A percentile compares a stretch with the other conserved stretches of the same genome.
Evolutionary conservation across 2,888 invertebrate species (phyloP).

Genomic region (Pseudeuparius sepicola): DNA sequence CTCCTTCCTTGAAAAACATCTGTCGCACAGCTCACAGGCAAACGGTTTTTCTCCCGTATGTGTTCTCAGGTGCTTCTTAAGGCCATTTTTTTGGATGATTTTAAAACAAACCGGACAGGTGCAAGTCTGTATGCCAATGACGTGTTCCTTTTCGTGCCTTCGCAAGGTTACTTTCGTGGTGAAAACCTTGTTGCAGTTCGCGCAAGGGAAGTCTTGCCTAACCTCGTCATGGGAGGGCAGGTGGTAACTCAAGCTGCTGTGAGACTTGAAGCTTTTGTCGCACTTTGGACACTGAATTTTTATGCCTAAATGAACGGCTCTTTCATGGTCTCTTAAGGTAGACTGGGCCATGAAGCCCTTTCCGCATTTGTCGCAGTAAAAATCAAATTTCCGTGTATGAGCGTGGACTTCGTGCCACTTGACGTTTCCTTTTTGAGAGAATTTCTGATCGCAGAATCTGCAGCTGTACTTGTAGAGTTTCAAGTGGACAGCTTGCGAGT

Average conservation of each 20-base stretch:
- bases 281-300: constrained; percentile 18
- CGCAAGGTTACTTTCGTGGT: constrained; percentile 12
- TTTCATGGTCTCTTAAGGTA: constrained; percentile 19
- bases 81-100: constrained; percentile 4
- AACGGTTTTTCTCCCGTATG: constrained; percentile 30
- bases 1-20: constrained; percentile 34
- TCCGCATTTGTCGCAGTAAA: constrained; percentile 22
- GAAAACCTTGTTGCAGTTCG: constrained; percentile 13
- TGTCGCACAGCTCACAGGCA: constrained; percentile 34
- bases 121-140: not conserved
- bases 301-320: constrained; percentile 18
- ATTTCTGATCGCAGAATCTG: constrained; percentile 6
- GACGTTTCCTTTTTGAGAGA: not conserved
- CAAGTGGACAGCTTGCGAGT: constrained; percentile 17
- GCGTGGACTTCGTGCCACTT: constrained; percentile 4
- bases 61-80: constrained; percentile 21
- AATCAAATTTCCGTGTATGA: constrained; percentile 10
- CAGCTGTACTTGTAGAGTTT: constrained; percentile 15
- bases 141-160: constrained; percentile 9
- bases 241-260: constrained; percentile 25
- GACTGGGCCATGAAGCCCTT: constrained; percentile 18
- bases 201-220: constrained; percentile 12
- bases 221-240: constrained; percentile 11
- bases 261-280: constrained; percentile 25
- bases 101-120: not conserved